Base-by-base conservation (phyloP, 2,888 invertebrate species). In the Ophioninae sp. region DNA sequence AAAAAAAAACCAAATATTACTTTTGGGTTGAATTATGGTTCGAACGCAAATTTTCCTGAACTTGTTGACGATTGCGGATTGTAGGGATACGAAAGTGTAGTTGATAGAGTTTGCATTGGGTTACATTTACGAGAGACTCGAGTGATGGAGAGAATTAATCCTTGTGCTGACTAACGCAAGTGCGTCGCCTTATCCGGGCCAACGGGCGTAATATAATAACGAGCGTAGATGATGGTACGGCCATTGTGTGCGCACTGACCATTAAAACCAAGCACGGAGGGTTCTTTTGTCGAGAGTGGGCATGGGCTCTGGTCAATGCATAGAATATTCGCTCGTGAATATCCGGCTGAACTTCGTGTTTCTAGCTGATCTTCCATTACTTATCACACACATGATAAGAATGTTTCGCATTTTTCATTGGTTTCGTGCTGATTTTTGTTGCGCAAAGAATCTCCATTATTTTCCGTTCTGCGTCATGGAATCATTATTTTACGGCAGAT, bases 171-270 rank as follows among this genome's bases (percentile, higher is more conserved):
- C 76, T 82, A 79, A 74, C 22, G 65, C 79, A 73, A 79, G 58
- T 63, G 59, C 82, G 44, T 73, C 39, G 61, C 56, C 75, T 81
- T 75, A 84, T 84, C 76, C 75, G 75, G 84, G 81, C 56, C 84
- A 69, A 65, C 59, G 37, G 65, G 64, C 76, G 84, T 82, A 82
- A 84, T 73, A 3, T 3, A 30, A 30, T 30, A 30, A 30, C 30
- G 30, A 30, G 68, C 76, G 79, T 59, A 77, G 84, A 84, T 82
- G 79, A 84, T 82, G 30, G 44, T 77, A 84, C 73, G 68, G 39
- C 61, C 76, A 67, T 75, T 67, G 13, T 75, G 58, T 75, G 65
- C 75, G 30, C 64, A 30, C 44, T 39, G 41, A n/a, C 51, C 30
- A 59, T 59, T 65, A 20, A 37, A 64, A 84, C 67, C 56, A 22